Evolutionary conservation across 1,140 invertebrate species (phyloP), one percentile per base, ranked within the genome.

Genomic region (Vanessa tameamea): DNA sequence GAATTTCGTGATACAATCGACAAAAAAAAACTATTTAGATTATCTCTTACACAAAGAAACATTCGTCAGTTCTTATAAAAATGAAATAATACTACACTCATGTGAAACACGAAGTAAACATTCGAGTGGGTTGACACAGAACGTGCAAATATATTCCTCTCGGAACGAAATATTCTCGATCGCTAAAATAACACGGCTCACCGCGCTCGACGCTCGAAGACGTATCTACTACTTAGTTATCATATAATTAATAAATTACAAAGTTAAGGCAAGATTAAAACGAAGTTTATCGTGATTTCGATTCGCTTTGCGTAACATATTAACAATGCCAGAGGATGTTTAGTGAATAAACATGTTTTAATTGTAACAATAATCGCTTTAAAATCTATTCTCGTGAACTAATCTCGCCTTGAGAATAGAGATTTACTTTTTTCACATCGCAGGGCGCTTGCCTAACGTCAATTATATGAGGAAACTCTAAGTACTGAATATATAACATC

Each of bases 381-480:
- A 51, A 70, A n/a, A 48, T 84, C 70, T 86, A 82, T 69, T 77
- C 82, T 83, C 78, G 71, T 83, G 66, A 86, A 85, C 86, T 79
- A 80, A 78, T 77, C 77, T 85, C 67, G 79, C 87, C 89, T 91
- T 91, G 87, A 88, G 84, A 86, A 82, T 74, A 47, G 72, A 81
- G 79, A 83, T 89, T 88, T 78, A 78, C 83, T 81, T 85, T 88
- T 86, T 85, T 83, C 82, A 79, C 85, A 85, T 82, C 67, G 67
- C 80, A 79, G 77, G 77, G 78, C 78, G 80, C 85, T 87, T 88
- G 78, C 82, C 73, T 74, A 80, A 85, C 71, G 75, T 63, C 64
- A 74, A 69, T 78, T 72, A 75, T 47, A 47, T 67, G 61, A 69
- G 37, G 66, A 69, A 76, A 77, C 69, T 66, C 74, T 64, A 69